These are phyloP conservation scores for Drosophila peninsularis DNA, from an alignment of 2,888 invertebrate species.

Conservation along the genomic window DNA sequence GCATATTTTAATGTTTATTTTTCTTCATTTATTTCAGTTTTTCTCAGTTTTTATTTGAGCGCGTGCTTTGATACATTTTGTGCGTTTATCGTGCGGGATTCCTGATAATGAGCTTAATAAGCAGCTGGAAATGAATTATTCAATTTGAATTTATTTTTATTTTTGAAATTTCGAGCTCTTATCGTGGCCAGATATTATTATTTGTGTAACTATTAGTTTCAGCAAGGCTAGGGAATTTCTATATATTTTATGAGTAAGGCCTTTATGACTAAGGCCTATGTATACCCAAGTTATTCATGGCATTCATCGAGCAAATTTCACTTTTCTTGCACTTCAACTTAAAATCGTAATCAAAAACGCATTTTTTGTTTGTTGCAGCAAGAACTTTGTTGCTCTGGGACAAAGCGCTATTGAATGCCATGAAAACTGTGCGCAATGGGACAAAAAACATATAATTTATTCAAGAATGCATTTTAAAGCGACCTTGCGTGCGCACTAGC, in stretches of 20 bases:
- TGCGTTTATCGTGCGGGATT: not conserved
- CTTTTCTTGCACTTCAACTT: not conserved
- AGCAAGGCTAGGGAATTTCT: not conserved
- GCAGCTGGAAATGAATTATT: not conserved
- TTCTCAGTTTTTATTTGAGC: not conserved
- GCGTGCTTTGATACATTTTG: conserved; percentile 1
- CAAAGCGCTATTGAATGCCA: conserved; percentile 2
- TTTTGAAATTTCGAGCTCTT: not conserved
- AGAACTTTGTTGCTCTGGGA: not conserved
- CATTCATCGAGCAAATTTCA: not conserved
- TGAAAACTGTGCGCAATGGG: conserved; percentile 3
- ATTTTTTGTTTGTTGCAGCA: not conserved
- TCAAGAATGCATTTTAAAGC: conserved; percentile 1
- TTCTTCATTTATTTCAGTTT: not conserved
- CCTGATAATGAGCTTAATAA: conserved; percentile 19
- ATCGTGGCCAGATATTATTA: not conserved
- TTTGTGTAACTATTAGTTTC: not conserved
- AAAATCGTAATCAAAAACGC: not conserved
- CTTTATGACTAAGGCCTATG: no score
- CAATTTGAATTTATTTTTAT: not conserved
- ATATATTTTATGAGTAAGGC: not conserved
- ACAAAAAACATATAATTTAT: conserved; percentile 11
- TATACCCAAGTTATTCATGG: no score
- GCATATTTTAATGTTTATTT: conserved; percentile 9
- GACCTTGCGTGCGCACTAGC: conserved; percentile 11